These are phyloP conservation scores for Gambusia affinis DNA, from an alignment of 2,113 vertebrate genomes.

Conservation along the genomic window DNA sequence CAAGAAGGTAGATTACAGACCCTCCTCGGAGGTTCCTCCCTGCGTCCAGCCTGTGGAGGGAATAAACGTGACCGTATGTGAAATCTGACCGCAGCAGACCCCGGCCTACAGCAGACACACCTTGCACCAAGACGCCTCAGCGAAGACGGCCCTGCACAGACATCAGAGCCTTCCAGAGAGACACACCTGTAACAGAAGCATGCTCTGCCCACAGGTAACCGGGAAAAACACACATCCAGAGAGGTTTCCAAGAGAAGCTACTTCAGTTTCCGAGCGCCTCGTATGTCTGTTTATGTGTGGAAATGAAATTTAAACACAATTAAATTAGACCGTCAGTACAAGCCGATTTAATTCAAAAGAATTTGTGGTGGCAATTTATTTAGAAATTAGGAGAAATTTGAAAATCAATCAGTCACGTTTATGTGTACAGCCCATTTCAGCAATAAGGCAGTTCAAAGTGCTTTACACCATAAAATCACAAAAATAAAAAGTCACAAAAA, in stretches of 20 bases:
- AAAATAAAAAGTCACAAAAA: background rate
- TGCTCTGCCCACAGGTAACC: constrained; percentile 48
- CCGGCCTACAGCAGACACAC: constrained; percentile 85
- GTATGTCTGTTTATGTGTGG: background rate
- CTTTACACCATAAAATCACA: too few relatives aligned
- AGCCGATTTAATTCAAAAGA: background rate
- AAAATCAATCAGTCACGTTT: too few relatives aligned
- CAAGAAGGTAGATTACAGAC: constrained; percentile 70
- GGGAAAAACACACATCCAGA: background rate
- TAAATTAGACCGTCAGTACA: background rate
- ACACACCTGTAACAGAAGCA: constrained; percentile 57
- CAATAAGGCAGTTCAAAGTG: too few relatives aligned
- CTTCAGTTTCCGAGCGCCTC: background rate
- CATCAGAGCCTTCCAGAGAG: constrained; percentile 70
- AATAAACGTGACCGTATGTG: background rate
- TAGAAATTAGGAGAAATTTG: background rate
- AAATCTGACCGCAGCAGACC: constrained; percentile 64
- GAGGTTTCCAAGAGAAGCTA: background rate
- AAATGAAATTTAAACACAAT: background rate
- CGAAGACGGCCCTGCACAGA: constrained; percentile 76
- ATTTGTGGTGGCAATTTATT: too few relatives aligned
- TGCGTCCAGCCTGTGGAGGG: background rate
- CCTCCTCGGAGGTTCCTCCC: background rate
- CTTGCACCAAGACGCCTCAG: constrained; percentile 72
- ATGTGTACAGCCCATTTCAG: too few relatives aligned